These are phyloP conservation scores for Lasioglossum lativentre DNA, from an alignment of 2,888 invertebrate genomes.

Conservation along the genomic window DNA sequence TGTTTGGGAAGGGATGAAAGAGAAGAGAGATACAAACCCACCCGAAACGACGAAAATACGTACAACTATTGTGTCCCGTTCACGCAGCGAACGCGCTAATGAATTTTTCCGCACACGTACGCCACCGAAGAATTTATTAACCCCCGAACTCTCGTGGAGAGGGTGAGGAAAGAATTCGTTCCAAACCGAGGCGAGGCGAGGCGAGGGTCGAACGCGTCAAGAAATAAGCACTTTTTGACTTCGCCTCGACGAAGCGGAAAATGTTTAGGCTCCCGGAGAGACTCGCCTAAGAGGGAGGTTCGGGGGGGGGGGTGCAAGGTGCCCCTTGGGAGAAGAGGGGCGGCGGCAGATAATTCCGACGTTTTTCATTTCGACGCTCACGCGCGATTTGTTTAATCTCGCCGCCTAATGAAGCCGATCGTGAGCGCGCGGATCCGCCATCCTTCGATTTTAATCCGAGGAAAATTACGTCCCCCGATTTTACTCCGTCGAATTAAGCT, in stretches of 20 bases:
- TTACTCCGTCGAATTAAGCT: constrained; percentile 57
- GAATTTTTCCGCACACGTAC: constrained; percentile 1
- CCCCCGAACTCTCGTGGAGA: background rate
- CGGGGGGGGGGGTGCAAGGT: background rate
- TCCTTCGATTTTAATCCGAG: constrained; percentile 64
- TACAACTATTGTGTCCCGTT: background rate
- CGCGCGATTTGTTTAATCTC: constrained; percentile 66
- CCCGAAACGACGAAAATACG: background rate
- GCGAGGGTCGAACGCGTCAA: background rate
- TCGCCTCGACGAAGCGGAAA: background rate
- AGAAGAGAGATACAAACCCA: background rate
- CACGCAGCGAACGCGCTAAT: background rate
- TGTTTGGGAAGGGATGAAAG: background rate
- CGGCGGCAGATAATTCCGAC: constrained; percentile 42
- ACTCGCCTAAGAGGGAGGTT: background rate
- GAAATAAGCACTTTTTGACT: constrained; percentile 7
- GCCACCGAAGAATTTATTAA: background rate
- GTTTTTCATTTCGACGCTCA: constrained; percentile 64
- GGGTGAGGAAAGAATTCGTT: background rate
- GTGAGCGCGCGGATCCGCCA: constrained; percentile 35
- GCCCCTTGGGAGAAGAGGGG: background rate
- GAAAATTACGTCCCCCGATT: constrained; percentile 61
- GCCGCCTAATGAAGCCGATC: constrained; percentile 64
- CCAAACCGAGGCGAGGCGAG: too few relatives aligned
- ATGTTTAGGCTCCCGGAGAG: background rate